These are phyloP conservation scores for Astropecten irregularis DNA, from an alignment of 53 echinoderm and acorn worm species.

Conservation along the genomic window DNA sequence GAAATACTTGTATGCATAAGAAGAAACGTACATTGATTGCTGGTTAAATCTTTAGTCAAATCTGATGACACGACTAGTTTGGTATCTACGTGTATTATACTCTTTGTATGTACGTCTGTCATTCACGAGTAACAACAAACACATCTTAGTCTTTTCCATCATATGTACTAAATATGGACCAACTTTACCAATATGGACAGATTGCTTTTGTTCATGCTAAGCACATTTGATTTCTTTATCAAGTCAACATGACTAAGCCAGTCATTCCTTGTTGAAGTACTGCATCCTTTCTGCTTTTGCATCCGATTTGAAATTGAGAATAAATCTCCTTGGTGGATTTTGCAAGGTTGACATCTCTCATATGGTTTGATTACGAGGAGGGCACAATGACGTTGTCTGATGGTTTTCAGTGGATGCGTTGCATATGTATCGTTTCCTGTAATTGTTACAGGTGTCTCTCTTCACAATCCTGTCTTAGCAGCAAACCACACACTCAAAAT, in stretches of 20 bases:
- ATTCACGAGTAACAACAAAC: too few species aligned
- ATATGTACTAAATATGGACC: too few species aligned
- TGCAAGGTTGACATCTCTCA: conserved; percentile 11
- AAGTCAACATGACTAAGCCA: background rate
- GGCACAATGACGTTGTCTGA: background rate
- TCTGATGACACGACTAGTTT: too few species aligned
- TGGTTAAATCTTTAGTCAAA: too few species aligned
- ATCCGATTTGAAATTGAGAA: too few species aligned
- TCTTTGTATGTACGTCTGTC: too few species aligned
- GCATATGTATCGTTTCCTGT: background rate
- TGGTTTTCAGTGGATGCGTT: background rate
- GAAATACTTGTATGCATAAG: too few species aligned
- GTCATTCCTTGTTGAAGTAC: background rate
- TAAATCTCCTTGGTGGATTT: background rate
- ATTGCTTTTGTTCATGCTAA: background rate
- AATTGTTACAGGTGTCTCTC: background rate
- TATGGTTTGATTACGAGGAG: background rate
- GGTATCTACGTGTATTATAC: too few species aligned
- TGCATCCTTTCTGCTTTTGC: background rate
- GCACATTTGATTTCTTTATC: background rate
- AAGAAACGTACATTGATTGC: too few species aligned
- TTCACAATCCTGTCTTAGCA: background rate
- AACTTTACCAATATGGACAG: too few species aligned
- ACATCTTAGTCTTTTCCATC: too few species aligned
- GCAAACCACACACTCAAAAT: conserved; percentile 7